A percentile compares a stretch with the other conserved stretches of the same genome.
Conservation (phyloP, 2,888 invertebrate species). For the Oxystoma pomonae region DNA sequence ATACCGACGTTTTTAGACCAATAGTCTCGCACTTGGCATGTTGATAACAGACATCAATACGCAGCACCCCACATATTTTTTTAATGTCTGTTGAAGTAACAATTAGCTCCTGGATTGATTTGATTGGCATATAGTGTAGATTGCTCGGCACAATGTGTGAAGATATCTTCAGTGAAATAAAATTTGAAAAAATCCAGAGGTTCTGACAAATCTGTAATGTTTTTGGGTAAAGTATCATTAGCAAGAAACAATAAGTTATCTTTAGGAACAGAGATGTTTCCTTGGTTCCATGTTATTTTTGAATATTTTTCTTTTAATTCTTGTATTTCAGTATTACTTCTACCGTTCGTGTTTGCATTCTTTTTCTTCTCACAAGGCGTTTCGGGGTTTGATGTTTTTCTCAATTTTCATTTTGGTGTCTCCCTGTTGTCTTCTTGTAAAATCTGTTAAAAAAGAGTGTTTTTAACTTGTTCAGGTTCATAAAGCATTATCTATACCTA, state of each 20-base stretch:
- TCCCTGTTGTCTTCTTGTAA: neutral
- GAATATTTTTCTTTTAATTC: neutral
- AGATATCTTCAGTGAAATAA: neutral
- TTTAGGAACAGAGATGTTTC: neutral
- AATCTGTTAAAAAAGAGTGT: neutral
- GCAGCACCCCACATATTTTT: conserved; percentile 13
- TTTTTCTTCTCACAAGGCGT: neutral
- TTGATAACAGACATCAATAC: conserved; percentile 12
- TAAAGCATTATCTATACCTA: neutral
- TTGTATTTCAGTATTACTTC: neutral
- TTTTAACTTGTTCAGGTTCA: neutral
- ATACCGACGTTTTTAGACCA: conserved; percentile 6
- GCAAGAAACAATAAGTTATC: neutral
- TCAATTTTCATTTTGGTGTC: neutral
- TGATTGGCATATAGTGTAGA: neutral
- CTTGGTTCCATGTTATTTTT: neutral
- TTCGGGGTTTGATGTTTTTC: neutral
- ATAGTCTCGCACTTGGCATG: conserved; percentile 17
- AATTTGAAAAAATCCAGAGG: neutral
- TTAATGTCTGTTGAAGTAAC: neutral
- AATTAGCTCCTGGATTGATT: neutral
- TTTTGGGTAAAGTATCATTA: neutral
- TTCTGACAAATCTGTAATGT: neutral
- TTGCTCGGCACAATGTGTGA: neutral
- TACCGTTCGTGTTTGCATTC: neutral